A percentile compares a stretch with the other conserved stretches of the same genome.
Evolutionary conservation across 2,888 invertebrate species (phyloP).

Genomic region (Eugnorisma glareosa): DNA sequence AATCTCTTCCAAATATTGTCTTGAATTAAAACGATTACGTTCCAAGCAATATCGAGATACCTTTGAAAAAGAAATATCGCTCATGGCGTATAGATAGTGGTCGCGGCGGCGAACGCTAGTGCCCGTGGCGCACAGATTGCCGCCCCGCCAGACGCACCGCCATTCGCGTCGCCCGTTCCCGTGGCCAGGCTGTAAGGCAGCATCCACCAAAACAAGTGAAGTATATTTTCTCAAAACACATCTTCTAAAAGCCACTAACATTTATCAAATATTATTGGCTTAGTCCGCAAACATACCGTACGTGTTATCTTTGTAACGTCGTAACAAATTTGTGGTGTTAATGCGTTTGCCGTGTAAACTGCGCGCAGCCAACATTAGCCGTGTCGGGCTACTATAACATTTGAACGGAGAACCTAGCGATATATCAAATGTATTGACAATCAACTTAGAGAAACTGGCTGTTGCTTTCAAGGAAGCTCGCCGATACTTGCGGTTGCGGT

Average conservation of each 20-base stretch:
- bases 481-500: slow-evolving; percentile 9
- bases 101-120: too few species aligned
- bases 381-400: slow-evolving; percentile 68
- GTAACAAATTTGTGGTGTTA: slow-evolving; percentile 73
- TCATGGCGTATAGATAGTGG: too few species aligned
- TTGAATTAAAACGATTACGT: too few species aligned
- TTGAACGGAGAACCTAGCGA: slow-evolving; percentile 68
- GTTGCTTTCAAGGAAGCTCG: slow-evolving; percentile 47
- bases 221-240: slow-evolving; percentile 63
- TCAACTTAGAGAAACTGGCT: slow-evolving; percentile 44
- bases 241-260: slow-evolving; percentile 61
- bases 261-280: slow-evolving; percentile 71
- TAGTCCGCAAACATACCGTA: slow-evolving; percentile 66
- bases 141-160: too few species aligned
- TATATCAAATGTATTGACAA: slow-evolving; percentile 73
- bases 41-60: too few species aligned
- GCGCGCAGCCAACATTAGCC: slow-evolving; percentile 66
- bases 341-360: slow-evolving; percentile 77
- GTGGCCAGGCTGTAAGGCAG: too few species aligned
- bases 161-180: too few species aligned
- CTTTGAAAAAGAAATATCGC: too few species aligned
- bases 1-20: too few species aligned
- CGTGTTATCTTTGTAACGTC: slow-evolving; percentile 72
- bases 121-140: too few species aligned
- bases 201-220: slow-evolving; percentile 26